Conservation (phyloP, 2,113 vertebrate genomes). For the Potamarius usumacintae region DNA sequence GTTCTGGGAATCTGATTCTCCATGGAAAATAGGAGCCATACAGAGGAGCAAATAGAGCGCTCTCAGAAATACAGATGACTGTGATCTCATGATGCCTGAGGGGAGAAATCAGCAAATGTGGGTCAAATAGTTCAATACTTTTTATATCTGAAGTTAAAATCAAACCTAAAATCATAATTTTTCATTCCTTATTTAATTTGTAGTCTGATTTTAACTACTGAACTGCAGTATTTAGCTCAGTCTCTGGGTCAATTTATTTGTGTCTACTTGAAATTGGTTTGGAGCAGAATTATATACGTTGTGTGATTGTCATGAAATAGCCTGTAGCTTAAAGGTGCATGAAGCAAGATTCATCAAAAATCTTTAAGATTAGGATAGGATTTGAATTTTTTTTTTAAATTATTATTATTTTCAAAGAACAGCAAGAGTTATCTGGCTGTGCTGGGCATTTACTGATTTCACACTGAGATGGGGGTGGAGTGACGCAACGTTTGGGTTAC, state of each 20-base stretch:
- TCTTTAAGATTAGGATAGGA: background rate
- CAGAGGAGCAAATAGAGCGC: constrained; percentile 18
- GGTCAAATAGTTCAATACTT: background rate
- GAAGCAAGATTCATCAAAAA: background rate
- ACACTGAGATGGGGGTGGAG: background rate
- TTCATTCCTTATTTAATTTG: background rate
- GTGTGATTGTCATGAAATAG: background rate
- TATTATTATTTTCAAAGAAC: background rate
- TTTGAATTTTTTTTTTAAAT: background rate
- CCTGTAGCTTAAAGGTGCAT: background rate
- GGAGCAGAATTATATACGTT: background rate
- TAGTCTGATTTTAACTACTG: background rate
- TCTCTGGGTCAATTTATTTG: background rate
- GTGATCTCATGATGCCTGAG: constrained; percentile 49
- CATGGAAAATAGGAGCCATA: background rate
- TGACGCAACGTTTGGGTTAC: background rate
- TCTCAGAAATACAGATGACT: background rate
- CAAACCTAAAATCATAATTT: background rate
- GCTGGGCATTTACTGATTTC: background rate
- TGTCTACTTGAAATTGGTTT: background rate
- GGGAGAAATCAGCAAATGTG: background rate
- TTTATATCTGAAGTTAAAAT: background rate
- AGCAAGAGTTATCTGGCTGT: background rate
- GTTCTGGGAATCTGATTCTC: background rate
- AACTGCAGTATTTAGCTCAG: no score